Conservation (phyloP, 2,888 invertebrate genomes). For the Endotricha flammealis region DNA sequence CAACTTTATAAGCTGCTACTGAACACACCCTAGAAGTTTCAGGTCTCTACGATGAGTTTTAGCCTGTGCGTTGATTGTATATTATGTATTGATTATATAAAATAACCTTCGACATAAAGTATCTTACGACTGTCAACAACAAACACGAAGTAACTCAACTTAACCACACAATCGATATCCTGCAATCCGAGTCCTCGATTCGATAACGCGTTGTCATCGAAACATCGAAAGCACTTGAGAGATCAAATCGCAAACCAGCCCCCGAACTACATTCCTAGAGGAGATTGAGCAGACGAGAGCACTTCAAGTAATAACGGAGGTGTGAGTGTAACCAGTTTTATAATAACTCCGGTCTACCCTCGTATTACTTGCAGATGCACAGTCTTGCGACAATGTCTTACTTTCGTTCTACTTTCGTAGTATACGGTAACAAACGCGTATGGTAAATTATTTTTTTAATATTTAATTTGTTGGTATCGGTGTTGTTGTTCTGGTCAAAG, state of each 20-base stretch:
- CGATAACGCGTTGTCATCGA: conserved; percentile 6
- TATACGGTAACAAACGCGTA: no score
- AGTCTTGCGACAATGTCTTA: background rate
- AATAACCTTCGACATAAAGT: background rate
- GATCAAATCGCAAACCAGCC: conserved; percentile 13
- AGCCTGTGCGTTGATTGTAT: no score
- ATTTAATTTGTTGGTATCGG: no score
- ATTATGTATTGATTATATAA: no score
- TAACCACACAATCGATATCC: conserved; percentile 3
- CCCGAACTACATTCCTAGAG: conserved; percentile 13
- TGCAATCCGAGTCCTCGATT: conserved; percentile 6
- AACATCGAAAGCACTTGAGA: conserved; percentile 10
- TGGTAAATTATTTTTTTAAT: no score
- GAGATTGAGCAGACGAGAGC: conserved; percentile 37
- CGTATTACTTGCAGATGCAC: background rate
- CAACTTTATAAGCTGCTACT: no score
- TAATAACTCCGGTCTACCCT: conserved; percentile 9
- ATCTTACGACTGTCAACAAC: background rate
- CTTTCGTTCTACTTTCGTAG: background rate
- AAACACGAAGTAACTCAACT: background rate
- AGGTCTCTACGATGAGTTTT: no score
- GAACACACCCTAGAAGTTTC: no score
- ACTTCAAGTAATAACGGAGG: conserved; percentile 44
- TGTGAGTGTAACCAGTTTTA: conserved; percentile 24
- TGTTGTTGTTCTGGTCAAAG: no score